These are phyloP conservation scores for Calidris pugnax DNA, from an alignment of 2,113 vertebrate species.

Conservation along the genomic window DNA sequence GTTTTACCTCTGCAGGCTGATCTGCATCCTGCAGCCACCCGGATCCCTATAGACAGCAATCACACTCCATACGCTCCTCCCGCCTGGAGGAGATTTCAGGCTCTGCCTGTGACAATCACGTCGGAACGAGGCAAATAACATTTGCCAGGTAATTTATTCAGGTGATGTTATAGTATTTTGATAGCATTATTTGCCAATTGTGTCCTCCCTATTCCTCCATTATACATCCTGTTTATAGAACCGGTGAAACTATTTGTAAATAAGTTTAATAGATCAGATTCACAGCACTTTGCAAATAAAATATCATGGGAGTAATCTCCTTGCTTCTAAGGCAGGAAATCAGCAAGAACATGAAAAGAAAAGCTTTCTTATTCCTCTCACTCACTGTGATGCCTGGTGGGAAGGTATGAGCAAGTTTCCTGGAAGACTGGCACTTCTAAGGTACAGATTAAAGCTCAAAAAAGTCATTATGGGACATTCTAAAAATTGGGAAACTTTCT, in stretches of 20 bases:
- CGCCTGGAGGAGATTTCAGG: neutral
- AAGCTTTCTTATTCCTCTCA: neutral
- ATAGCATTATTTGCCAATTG: neutral
- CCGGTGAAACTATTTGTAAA: slow-evolving; percentile 11
- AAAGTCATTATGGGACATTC: neutral
- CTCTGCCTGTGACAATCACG: neutral
- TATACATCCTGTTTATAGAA: neutral
- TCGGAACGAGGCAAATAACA: neutral
- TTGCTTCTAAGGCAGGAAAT: neutral
- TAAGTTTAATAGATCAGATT: slow-evolving; percentile 35
- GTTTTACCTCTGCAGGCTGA: neutral
- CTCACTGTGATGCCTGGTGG: neutral
- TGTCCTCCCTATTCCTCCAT: neutral
- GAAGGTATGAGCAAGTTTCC: neutral
- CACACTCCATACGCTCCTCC: neutral
- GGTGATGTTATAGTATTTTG: neutral
- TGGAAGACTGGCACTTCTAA: neutral
- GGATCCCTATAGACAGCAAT: neutral
- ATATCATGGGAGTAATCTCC: neutral
- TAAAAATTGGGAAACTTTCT: neutral
- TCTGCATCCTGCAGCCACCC: neutral
- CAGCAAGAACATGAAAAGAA: neutral
- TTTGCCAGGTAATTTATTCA: neutral
- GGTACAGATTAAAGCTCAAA: neutral
- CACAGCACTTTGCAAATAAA: neutral